Evolutionary conservation across 1,140 invertebrate species (phyloP), one percentile per base, ranked within the genome.

Genomic region (Drosophila littoralis): DNA sequence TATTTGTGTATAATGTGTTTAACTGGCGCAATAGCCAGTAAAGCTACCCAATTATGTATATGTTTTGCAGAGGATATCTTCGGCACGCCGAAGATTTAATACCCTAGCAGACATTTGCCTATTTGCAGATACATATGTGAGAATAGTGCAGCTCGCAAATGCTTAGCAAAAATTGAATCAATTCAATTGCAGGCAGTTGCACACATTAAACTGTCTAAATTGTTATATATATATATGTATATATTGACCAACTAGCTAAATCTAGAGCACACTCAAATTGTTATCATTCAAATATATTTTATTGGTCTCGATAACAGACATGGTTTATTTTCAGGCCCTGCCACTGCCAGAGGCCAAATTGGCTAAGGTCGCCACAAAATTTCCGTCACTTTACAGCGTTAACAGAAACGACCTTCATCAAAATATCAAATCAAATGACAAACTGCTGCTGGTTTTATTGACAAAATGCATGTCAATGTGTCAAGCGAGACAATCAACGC

Each of bases 381-480:
- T 72, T 77, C 55, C 81, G 64, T 68, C 36, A 51, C 52, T 86
- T 75, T 59, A 74, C 57, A 67, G 67, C 50, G 28, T 69, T 77
- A 80, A 88, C 61, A 55, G 73, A 84, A 77, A 69, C 73, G 77
- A 89, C 83, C 83, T 88, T 88, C 83, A 75, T 88, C 83, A 83
- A 77, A 76, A 78, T 78, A 81, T 84, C 75, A 76, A 79, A 79
- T 60, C 42, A 69, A 64, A 75, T 75, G 75, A 75, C 71, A 76
- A 82, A 86, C 60, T 66, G 75, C 45, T 59, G 67, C 38, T 76
- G 54, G 52, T 66, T 78, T 65, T 63, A 77, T 77, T 82, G 76
- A 88, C 72, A 80, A 74, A 86, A 83, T 88, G 72, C 83, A 86
- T 77, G 84, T 89, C 84, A 83, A 77, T 79, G 58, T 88, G 82